Conservation (phyloP, 2,888 invertebrate genomes). For the Aleiodes alternator region DNA sequence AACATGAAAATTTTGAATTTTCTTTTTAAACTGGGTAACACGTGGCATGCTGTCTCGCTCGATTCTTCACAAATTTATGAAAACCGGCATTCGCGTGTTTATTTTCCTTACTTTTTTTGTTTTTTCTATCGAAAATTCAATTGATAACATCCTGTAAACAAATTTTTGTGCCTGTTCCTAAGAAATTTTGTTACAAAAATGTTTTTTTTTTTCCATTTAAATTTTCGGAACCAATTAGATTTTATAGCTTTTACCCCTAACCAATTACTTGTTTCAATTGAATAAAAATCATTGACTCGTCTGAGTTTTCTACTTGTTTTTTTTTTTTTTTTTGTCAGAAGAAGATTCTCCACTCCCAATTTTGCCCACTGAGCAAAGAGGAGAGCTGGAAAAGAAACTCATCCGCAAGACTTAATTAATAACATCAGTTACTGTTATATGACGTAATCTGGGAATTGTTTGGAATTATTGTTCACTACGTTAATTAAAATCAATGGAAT, state of each 20-base stretch:
- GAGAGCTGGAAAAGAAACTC: slow-evolving; percentile 86
- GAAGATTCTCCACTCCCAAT: slow-evolving; percentile 79
- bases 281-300: slow-evolving; percentile 33
- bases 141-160: slow-evolving; percentile 72
- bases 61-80: slow-evolving; percentile 75
- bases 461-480: slow-evolving; percentile 51
- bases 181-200: slow-evolving; percentile 73
- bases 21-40: slow-evolving; percentile 53
- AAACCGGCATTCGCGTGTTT: slow-evolving; percentile 72
- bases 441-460: slow-evolving; percentile 50
- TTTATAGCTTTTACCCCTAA: slow-evolving; percentile 62
- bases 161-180: slow-evolving; percentile 68
- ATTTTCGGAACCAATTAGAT: slow-evolving; percentile 68
- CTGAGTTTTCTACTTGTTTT: slow-evolving; percentile 24
- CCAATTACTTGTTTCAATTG: slow-evolving; percentile 34
- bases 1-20: slow-evolving; percentile 34
- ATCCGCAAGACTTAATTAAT: slow-evolving; percentile 73
- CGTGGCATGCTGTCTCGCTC: slow-evolving; percentile 75
- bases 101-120: neutral
- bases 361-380: slow-evolving; percentile 91
- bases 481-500: slow-evolving; percentile 42
- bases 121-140: neutral
- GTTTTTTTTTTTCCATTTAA: slow-evolving; percentile 48
- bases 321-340: slow-evolving; percentile 37
- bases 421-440: slow-evolving; percentile 59